Evolutionary conservation across 1,140 invertebrate species (phyloP).

Genomic region (Himalopsyche phryganea): DNA sequence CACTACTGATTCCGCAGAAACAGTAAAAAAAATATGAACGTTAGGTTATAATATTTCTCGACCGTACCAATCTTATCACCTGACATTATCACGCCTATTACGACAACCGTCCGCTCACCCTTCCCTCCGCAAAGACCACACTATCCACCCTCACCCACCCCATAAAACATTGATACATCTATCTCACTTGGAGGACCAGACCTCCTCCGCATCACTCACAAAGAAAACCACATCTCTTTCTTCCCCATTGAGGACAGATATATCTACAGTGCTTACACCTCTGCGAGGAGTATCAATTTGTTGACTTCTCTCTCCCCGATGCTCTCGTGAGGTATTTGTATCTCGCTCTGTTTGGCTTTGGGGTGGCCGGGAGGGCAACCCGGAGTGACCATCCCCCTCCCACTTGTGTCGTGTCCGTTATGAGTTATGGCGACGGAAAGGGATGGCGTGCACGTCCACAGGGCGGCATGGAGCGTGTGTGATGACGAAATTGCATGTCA

Average conservation of each 20-base stretch:
- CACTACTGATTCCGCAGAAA: slow-evolving; percentile 19
- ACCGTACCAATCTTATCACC: slow-evolving; percentile 30
- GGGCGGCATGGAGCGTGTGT: slow-evolving; percentile 27
- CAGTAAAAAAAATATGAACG: slow-evolving; percentile 29
- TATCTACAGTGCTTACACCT: background rate
- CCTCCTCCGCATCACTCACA: background rate
- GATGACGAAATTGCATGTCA: slow-evolving; percentile 36
- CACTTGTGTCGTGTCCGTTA: slow-evolving; percentile 30
- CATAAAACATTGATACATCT: background rate
- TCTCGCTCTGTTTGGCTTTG: slow-evolving; percentile 1
- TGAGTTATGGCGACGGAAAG: slow-evolving; percentile 35
- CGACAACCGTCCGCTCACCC: slow-evolving; percentile 14
- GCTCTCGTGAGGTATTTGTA: background rate
- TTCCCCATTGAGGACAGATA: slow-evolving; percentile 5
- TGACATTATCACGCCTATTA: slow-evolving; percentile 32
- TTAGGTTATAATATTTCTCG: slow-evolving; percentile 31
- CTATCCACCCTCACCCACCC: background rate
- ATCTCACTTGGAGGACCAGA: slow-evolving; percentile 6
- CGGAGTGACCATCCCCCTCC: slow-evolving; percentile 17
- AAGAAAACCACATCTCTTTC: background rate
- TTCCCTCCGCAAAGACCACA: background rate
- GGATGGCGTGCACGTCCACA: slow-evolving; percentile 32
- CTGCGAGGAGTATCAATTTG: slow-evolving; percentile 16
- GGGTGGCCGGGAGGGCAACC: slow-evolving; percentile 11
- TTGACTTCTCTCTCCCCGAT: slow-evolving; percentile 19